Evolutionary conservation across 1,140 invertebrate species (phyloP).

Genomic region (Cydia amplana): DNA sequence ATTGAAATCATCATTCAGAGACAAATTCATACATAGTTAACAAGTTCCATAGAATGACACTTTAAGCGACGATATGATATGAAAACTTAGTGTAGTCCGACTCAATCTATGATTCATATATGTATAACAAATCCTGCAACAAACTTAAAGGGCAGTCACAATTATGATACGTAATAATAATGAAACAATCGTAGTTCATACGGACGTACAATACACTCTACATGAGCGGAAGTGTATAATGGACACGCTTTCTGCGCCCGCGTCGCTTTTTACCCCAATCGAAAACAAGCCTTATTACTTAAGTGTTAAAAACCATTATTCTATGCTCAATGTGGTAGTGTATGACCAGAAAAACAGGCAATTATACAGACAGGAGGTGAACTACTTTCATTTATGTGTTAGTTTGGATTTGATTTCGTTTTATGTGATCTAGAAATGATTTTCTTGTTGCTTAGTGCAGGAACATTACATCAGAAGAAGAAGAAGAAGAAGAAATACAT

Average conservation of each 20-base stretch:
- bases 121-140: no score
- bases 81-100: no score
- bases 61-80: no score
- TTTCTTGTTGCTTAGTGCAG: not conserved
- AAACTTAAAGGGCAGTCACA: constrained; percentile 1
- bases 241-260: constrained; percentile 66
- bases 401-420: constrained; percentile 30
- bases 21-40: no score
- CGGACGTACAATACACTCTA: constrained; percentile 11
- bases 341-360: constrained; percentile 68
- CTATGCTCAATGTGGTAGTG: constrained; percentile 26
- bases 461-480: no score
- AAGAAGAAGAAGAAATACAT: no score
- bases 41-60: no score
- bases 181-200: constrained; percentile 13
- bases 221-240: constrained; percentile 59
- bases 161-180: constrained; percentile 15
- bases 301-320: not conserved
- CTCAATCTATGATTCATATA: no score
- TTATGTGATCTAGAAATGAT: constrained; percentile 26
- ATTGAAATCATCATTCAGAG: no score
- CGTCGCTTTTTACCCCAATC: not conserved
- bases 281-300: not conserved
- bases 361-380: constrained; percentile 62
- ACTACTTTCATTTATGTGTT: constrained; percentile 61